Conservation (phyloP, 2,888 invertebrate genomes). For the Acronicta psi region DNA sequence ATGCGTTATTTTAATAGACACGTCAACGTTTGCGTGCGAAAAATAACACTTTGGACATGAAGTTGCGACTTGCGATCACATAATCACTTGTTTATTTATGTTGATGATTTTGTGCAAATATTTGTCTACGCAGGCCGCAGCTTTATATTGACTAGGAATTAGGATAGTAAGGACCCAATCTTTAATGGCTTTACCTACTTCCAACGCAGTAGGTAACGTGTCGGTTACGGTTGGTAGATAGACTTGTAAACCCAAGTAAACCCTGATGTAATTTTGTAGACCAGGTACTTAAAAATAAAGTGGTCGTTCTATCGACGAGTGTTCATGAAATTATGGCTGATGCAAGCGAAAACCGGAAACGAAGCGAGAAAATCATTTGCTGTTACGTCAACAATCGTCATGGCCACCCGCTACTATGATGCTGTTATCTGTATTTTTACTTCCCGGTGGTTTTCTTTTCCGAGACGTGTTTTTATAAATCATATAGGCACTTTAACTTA, state of each 20-base stretch:
- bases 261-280: too few relatives aligned
- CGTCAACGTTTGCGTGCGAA: not conserved
- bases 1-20: not conserved
- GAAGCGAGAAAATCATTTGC: conserved; percentile 42
- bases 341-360: conserved; percentile 46
- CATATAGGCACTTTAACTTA: too few relatives aligned
- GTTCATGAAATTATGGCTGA: conserved; percentile 31
- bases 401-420: conserved; percentile 25
- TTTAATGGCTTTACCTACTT: too few relatives aligned
- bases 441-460: conserved; percentile 17
- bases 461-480: conserved; percentile 1
- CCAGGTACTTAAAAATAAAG: conserved; percentile 6
- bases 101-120: not conserved
- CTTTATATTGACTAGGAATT: too few relatives aligned
- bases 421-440: conserved; percentile 4
- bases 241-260: too few relatives aligned
- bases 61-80: not conserved
- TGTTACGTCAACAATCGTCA: conserved; percentile 36
- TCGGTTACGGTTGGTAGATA: too few relatives aligned
- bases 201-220: too few relatives aligned
- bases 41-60: not conserved
- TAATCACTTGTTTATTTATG: not conserved
- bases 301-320: conserved; percentile 31
- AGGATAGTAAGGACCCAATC: too few relatives aligned
- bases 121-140: too few relatives aligned